Base-by-base conservation (phyloP, 2,888 invertebrate genomes). In the Timema cristinae region DNA sequence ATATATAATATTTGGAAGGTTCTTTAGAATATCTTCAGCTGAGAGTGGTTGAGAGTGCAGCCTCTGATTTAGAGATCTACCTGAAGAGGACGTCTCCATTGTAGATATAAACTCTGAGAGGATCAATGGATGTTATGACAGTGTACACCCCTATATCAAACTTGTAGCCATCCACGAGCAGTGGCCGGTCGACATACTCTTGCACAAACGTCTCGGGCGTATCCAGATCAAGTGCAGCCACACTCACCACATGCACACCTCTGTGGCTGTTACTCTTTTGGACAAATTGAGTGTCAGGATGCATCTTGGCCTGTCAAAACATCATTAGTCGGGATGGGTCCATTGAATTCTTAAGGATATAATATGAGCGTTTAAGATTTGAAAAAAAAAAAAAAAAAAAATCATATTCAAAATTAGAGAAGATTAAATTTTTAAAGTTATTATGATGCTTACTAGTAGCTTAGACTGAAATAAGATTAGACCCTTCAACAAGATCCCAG, bases 121-220 rank as follows among this genome's bases (percentile, higher is more conserved):
- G 98, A 82, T 95, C 88, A 2, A 98, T 86, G 0, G 96, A 97
- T 0, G 97, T 97, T 32, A 98, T 84, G 0, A 92, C 90, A 0
- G 94, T 93, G 80, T 98, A 98, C 72, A 98, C 89, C 9, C 98
- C 98, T 81, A 98, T 93, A 83, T 98, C 98, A 83, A 98, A 98
- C 84, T 97, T 97, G 81, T 94, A 89, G 1, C 95, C 95, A 81
- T 95, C 95, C 5, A 98, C 91, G 16, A 98, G 84, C 77, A 93
- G 89, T 6, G 98, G 98, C 75, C 90, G 91, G 76, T 91, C 90
- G 47, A 98, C 86, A 81, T 91, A 98, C 81, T 97, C 93, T 80
- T 98, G 98, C 5, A 98, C 87, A 81, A 98, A 98, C 69, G 90
- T 91, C 70, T 90, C 91, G 51, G 87, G 87, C 63, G 85, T 84